A percentile compares a stretch with the other conserved stretches of the same genome.
phyloP scores from a whole-genome alignment of 1,140 invertebrate species.

The Euwallacea similis region DNA sequence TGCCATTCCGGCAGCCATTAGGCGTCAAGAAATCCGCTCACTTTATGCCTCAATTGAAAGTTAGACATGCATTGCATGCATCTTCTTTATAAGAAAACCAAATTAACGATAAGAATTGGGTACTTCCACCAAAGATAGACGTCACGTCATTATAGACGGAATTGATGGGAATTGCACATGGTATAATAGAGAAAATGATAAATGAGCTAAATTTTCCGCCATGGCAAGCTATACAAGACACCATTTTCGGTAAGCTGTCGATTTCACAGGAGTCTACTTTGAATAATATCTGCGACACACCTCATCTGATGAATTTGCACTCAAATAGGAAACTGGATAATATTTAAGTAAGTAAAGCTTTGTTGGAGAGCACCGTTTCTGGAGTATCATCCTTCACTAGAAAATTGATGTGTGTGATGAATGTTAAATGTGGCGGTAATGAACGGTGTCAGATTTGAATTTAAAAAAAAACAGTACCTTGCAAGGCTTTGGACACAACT shows the following conservation, averaged over 20 bases:
- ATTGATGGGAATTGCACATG: conserved; percentile 26
- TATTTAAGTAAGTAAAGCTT: no score
- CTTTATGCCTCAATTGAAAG: conserved; percentile 13
- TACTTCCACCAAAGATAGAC: background rate
- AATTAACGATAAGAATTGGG: background rate
- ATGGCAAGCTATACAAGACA: conserved; percentile 22
- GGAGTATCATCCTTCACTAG: no score
- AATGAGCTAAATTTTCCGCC: conserved; percentile 19
- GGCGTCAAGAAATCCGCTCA: background rate
- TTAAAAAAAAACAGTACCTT: no score
- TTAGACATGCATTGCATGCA: background rate
- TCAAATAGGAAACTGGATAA: background rate
- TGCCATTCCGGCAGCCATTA: conserved; percentile 27
- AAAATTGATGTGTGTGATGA: no score
- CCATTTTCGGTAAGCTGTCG: conserved; percentile 24
- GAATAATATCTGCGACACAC: background rate
- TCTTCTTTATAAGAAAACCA: background rate
- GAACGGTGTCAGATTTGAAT: no score
- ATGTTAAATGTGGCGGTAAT: no score
- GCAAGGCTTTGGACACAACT: no score
- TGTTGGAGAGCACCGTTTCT: no score
- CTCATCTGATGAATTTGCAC: no score
- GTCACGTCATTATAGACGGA: background rate
- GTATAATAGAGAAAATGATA: conserved; percentile 27
- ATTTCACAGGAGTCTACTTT: conserved; percentile 18